These are phyloP conservation scores for Rhipidura dahli DNA, from an alignment of 2,113 vertebrate species.

Conservation along the genomic window DNA sequence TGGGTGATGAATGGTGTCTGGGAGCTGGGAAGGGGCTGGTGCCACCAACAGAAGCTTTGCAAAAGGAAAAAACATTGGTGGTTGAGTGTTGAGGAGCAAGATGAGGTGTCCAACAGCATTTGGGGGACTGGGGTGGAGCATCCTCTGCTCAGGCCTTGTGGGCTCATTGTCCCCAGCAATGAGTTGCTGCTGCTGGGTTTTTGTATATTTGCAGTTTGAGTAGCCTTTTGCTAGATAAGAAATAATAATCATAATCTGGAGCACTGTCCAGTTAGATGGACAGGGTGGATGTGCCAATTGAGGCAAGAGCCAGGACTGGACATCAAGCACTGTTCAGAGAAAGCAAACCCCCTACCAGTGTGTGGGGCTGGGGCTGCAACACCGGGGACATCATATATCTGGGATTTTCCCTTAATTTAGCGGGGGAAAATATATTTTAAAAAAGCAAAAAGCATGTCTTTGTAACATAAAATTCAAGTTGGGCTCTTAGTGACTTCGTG, in stretches of 20 bases:
- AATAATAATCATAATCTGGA: neutral
- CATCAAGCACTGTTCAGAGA: neutral
- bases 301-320: neutral
- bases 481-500: neutral
- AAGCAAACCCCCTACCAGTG: neutral
- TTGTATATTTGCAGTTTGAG: neutral
- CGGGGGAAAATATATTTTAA: neutral
- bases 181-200: neutral
- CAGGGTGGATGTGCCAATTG: neutral
- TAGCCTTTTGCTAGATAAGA: neutral
- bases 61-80: neutral
- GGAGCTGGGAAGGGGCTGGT: neutral
- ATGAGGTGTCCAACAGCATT: neutral
- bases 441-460: neutral
- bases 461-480: constrained; percentile 23
- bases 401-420: neutral
- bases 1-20: neutral
- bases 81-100: neutral
- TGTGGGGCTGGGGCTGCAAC: neutral
- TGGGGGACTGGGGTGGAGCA: neutral
- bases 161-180: neutral
- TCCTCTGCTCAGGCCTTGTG: neutral
- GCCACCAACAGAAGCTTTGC: neutral
- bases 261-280: neutral
- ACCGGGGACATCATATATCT: neutral